phyloP scores from a whole-genome alignment of 1,140 invertebrate species.

The Drosophila nannoptera region DNA sequence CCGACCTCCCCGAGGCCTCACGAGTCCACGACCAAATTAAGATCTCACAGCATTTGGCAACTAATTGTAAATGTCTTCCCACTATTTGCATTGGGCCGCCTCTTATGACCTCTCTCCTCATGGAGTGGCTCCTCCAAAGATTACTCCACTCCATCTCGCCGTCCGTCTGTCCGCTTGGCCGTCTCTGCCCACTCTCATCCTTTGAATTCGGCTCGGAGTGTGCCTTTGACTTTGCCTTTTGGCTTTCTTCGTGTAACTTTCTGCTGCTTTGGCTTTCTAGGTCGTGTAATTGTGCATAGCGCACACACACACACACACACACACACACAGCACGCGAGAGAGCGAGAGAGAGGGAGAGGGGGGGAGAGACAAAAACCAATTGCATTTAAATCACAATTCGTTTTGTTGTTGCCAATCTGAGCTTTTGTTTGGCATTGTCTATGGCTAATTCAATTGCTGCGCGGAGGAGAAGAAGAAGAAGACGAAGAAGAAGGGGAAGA shows the following conservation, averaged over 20 bases:
- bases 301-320: slow-evolving; percentile 29
- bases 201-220: slow-evolving; percentile 28
- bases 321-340: slow-evolving; percentile 23
- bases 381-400: slow-evolving; percentile 76
- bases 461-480: slow-evolving; percentile 4
- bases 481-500: slow-evolving; percentile 2
- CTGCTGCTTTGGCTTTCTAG: slow-evolving; percentile 75
- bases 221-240: slow-evolving; percentile 39
- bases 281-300: slow-evolving; percentile 73
- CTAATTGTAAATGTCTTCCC: slow-evolving; percentile 71
- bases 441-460: slow-evolving; percentile 67
- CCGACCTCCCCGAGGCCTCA: slow-evolving; percentile 19
- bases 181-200: slow-evolving; percentile 30
- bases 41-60: slow-evolving; percentile 74
- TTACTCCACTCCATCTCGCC: neutral
- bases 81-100: slow-evolving; percentile 61
- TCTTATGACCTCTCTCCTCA: neutral
- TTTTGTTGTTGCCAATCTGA: slow-evolving; percentile 45
- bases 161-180: neutral
- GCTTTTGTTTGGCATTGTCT: slow-evolving; percentile 36
- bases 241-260: slow-evolving; percentile 70
- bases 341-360: neutral
- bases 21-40: slow-evolving; percentile 72
- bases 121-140: neutral
- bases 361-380: slow-evolving; percentile 58